These are phyloP conservation scores for Rhinopomastus cyanomelas DNA, from an alignment of 2,113 vertebrate genomes.

Conservation along the genomic window DNA sequence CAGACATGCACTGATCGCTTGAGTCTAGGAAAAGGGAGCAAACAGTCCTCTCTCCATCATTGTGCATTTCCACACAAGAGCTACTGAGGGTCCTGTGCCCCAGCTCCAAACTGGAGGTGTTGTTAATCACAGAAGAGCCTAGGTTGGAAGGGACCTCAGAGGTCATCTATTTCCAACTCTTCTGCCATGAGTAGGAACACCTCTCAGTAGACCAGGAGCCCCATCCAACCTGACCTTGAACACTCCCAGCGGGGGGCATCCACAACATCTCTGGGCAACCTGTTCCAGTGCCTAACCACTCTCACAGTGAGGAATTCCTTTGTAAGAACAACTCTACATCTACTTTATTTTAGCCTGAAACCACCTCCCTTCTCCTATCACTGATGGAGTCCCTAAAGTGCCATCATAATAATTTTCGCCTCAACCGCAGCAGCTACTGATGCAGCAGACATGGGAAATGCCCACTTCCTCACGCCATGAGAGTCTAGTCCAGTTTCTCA, in stretches of 20 bases:
- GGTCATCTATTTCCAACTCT: too few relatives aligned
- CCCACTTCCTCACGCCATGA: background rate
- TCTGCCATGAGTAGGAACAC: too few relatives aligned
- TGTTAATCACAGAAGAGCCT: background rate
- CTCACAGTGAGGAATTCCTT: too few relatives aligned
- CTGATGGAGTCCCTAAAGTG: background rate
- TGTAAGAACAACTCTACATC: too few relatives aligned
- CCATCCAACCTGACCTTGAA: too few relatives aligned
- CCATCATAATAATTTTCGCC: background rate
- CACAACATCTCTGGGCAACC: too few relatives aligned
- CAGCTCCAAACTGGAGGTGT: background rate
- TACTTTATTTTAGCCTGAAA: too few relatives aligned
- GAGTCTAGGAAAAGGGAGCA: background rate
- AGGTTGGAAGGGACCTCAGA: too few relatives aligned
- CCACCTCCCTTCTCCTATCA: background rate
- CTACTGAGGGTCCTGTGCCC: background rate
- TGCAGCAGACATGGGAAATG: background rate
- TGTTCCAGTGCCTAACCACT: too few relatives aligned
- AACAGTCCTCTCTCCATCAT: background rate
- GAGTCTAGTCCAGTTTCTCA: background rate
- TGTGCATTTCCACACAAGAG: fast-evolving
- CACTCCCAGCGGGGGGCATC: too few relatives aligned
- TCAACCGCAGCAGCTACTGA: background rate
- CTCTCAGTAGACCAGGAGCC: too few relatives aligned
- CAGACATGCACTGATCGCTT: background rate